phyloP scores from a whole-genome alignment of 2,888 invertebrate species.

The Dinocampus coccinellae region DNA sequence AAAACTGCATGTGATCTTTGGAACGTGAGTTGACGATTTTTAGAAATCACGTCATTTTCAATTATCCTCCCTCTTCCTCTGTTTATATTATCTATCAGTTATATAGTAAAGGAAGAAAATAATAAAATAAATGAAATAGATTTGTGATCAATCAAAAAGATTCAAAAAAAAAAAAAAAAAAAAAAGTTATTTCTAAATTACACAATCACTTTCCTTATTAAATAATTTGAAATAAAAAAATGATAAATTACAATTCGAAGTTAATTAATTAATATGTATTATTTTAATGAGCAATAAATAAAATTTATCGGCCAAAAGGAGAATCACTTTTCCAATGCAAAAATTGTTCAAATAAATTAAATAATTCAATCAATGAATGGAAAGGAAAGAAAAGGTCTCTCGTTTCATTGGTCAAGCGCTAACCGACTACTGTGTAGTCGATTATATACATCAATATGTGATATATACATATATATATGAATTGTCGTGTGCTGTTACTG shows the following conservation, averaged over 20 bases:
- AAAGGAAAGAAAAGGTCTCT: conserved; percentile 24
- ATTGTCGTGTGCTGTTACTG: background rate
- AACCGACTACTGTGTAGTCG: conserved; percentile 59
- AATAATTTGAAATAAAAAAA: background rate
- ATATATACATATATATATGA: background rate
- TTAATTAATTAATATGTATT: background rate
- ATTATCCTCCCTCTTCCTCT: background rate
- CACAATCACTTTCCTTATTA: background rate
- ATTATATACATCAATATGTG: conserved; percentile 26
- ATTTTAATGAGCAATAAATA: conserved; percentile 13
- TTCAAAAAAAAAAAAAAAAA: background rate
- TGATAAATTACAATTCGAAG: too few relatives aligned
- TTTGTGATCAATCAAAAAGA: background rate
- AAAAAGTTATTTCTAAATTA: background rate
- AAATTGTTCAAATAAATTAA: background rate
- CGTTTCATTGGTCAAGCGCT: conserved; percentile 54
- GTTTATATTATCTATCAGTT: background rate
- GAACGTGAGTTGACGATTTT: conserved; percentile 26
- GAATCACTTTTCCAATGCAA: conserved; percentile 31
- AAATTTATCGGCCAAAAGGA: conserved; percentile 31
- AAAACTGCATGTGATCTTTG: conserved; percentile 32
- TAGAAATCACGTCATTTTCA: background rate
- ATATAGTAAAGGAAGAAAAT: background rate
- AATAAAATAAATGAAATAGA: background rate
- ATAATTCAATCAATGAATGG: background rate